Evolutionary conservation across 2,113 vertebrate species (phyloP).

Genomic region (Catharus bicknelli): DNA sequence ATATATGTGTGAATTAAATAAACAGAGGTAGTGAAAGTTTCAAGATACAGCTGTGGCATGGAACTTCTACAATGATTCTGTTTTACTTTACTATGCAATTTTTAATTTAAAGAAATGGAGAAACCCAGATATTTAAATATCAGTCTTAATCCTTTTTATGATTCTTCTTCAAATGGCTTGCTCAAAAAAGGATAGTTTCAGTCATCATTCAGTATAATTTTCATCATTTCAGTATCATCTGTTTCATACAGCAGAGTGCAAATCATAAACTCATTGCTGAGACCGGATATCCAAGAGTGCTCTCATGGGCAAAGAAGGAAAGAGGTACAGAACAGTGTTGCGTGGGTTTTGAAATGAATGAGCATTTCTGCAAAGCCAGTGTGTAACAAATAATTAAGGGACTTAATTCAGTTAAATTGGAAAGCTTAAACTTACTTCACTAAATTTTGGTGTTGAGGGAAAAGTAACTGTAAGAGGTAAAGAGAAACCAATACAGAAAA

Average conservation of each 20-base stretch:
- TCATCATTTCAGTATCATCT: not conserved
- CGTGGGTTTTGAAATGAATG: not conserved
- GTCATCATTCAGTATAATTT: not conserved
- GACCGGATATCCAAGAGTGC: not conserved
- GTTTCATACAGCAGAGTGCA: not conserved
- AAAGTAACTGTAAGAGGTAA: not conserved
- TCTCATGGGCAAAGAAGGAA: not conserved
- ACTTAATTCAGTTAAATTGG: not conserved
- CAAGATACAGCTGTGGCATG: not conserved
- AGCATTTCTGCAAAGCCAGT: not conserved
- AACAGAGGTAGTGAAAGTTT: not conserved
- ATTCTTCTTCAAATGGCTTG: not conserved
- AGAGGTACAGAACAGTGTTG: not conserved
- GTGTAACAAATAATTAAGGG: not conserved
- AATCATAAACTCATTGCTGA: not conserved
- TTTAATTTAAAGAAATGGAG: not conserved
- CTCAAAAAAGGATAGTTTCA: not conserved
- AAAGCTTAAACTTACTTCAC: not conserved
- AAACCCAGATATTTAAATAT: not conserved
- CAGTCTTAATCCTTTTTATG: not conserved
- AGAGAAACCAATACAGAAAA: not conserved
- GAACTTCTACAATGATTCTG: not conserved
- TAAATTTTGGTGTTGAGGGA: not conserved
- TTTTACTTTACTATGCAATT: not conserved
- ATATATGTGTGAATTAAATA: constrained; percentile 12